Percentiles rank a stretch among this genome's conserved stretches.
Evolutionary conservation across 2,888 invertebrate genomes (phyloP).

Genomic region (Lithophane leautieri): DNA sequence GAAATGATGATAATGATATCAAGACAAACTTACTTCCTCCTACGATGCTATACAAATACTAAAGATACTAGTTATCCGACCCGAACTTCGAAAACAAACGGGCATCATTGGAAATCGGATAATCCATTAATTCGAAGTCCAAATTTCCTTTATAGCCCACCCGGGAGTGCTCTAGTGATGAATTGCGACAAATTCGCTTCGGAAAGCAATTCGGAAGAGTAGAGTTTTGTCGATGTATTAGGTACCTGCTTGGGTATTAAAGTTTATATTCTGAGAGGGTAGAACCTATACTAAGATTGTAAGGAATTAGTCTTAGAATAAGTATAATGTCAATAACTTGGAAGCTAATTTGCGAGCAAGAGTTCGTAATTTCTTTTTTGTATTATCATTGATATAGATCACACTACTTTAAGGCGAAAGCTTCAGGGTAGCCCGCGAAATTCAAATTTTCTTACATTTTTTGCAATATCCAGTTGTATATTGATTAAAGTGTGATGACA

Average conservation of each 20-base stretch:
- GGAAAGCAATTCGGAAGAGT: constrained; percentile 67
- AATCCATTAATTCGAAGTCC: constrained; percentile 68
- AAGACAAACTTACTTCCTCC: background rate
- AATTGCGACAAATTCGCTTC: constrained; percentile 68
- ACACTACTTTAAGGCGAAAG: too few relatives aligned
- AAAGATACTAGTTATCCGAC: constrained; percentile 22
- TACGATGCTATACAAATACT: constrained; percentile 3
- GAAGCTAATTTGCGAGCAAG: too few relatives aligned
- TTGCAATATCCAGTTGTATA: too few relatives aligned
- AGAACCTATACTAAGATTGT: background rate
- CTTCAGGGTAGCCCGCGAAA: too few relatives aligned
- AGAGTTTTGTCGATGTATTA: constrained; percentile 52
- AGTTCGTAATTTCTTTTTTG: too few relatives aligned
- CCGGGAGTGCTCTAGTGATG: constrained; percentile 63
- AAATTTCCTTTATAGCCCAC: constrained; percentile 68
- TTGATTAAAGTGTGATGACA: too few relatives aligned
- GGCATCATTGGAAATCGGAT: constrained; percentile 67
- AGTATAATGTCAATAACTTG: too few relatives aligned
- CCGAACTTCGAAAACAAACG: constrained; percentile 60
- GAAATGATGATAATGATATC: too few relatives aligned
- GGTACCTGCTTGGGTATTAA: constrained; percentile 1
- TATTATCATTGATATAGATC: too few relatives aligned
- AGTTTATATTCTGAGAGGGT: background rate
- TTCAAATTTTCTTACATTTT: too few relatives aligned
- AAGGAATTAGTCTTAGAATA: background rate